Evolutionary conservation across 2,888 invertebrate species (phyloP).

Genomic region (Dendrolimus houi): DNA sequence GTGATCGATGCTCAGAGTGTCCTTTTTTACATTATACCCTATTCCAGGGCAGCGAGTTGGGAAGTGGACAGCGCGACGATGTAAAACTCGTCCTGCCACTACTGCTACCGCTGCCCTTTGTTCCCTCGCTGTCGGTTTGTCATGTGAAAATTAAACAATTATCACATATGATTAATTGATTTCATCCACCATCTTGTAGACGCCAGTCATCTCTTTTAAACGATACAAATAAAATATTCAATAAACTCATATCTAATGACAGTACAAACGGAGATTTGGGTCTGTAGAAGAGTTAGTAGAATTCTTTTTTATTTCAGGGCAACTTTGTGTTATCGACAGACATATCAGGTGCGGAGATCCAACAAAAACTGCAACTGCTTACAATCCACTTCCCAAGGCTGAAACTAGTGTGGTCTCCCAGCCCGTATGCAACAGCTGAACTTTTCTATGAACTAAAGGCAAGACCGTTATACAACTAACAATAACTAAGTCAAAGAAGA

Average conservation of each 20-base stretch:
- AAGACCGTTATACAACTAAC: conserved; percentile 12
- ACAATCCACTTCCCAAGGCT: conserved; percentile 96
- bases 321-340: conserved; percentile 88
- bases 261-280: too few species aligned
- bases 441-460: conserved; percentile 96
- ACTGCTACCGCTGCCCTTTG: neutral
- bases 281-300: too few species aligned
- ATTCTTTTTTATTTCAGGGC: conserved; percentile 69
- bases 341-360: conserved; percentile 84
- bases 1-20: too few species aligned
- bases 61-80: too few species aligned
- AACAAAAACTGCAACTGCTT: conserved; percentile 92
- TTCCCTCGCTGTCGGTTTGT: neutral
- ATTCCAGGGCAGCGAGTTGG: too few species aligned
- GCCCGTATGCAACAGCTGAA: conserved; percentile 96
- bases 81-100: neutral
- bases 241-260: conserved; percentile 11
- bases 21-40: too few species aligned
- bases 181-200: too few species aligned
- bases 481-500: too few species aligned
- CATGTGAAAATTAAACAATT: neutral
- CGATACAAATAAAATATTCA: neutral
- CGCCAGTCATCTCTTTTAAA: neutral
- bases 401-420: conserved; percentile 96
- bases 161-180: too few species aligned